Evolutionary conservation across 2,888 invertebrate species (phyloP).

Genomic region (Eupithecia exiguata): DNA sequence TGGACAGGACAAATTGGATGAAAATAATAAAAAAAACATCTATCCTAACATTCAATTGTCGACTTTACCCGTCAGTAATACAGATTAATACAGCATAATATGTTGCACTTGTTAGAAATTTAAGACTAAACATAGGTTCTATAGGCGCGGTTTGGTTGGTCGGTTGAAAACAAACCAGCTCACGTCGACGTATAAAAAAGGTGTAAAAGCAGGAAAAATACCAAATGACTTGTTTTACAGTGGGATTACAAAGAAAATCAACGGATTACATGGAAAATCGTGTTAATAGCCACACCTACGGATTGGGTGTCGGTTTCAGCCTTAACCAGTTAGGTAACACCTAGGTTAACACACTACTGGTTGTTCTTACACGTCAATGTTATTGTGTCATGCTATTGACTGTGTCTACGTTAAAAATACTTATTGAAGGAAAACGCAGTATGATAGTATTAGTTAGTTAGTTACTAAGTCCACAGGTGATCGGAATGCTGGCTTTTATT

Average conservation of each 20-base stretch:
- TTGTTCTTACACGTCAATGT: neutral
- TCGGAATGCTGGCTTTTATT: no score
- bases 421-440: neutral
- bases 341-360: neutral
- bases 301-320: slow-evolving; percentile 24
- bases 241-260: slow-evolving; percentile 36
- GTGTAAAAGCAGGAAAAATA: slow-evolving; percentile 32
- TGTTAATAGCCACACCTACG: slow-evolving; percentile 47
- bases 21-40: slow-evolving; percentile 37
- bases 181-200: slow-evolving; percentile 19
- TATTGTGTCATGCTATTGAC: neutral
- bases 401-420: neutral
- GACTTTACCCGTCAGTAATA: slow-evolving; percentile 44
- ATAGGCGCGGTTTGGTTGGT: slow-evolving; percentile 3
- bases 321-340: slow-evolving; percentile 8
- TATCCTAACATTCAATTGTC: slow-evolving; percentile 30
- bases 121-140: neutral
- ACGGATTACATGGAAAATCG: slow-evolving; percentile 38
- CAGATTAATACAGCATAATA: slow-evolving; percentile 40
- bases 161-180: neutral
- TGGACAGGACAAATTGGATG: slow-evolving; percentile 40
- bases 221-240: slow-evolving; percentile 40
- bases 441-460: no score
- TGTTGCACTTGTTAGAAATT: slow-evolving; percentile 20
- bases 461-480: no score